Evolutionary conservation across 1,140 invertebrate species (phyloP), one percentile per base, ranked within the genome.

Genomic region (Heterodera carotae): DNA sequence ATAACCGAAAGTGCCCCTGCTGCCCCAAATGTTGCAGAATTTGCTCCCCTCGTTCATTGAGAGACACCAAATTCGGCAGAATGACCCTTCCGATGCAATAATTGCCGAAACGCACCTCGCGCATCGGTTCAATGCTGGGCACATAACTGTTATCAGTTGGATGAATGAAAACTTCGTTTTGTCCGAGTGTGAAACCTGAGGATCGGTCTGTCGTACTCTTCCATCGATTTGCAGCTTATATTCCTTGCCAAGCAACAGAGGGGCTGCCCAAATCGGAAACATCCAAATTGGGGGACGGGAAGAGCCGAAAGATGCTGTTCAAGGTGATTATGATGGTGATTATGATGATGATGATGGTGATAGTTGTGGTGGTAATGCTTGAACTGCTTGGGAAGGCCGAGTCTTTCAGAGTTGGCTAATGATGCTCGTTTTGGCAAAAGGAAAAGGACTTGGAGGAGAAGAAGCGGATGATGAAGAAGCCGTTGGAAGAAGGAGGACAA

Each of bases 191-290:
- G 25, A 34, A 1, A 66, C 62, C 62, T 66, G 62, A 66, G 33
- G 29, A 66, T 29, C 15, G 62, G 25, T 66, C 6, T 36, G 27
- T 27, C n/a, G 72, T 25, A 34, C 0, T 74, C 34, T 29, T 74
- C 53, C 53, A 27, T 74, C n/a, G 72, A 56, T 36, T 74, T 74
- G 64, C 72, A 74, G 64, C 72, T 74, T 36, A 64, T 62, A 62
- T 74, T 74, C 39, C 72, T 74, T 56, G 39, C 72, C 34, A 18
- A 27, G 39, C 72, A 74, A n/a, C 72, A 74, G 31, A 74, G 34
- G 31, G 72, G 27, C 12, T 64, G 22, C 27, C 53, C 48, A 25
- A 27, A 39, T 8, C 27, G 27, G 36, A 74, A 56, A n/a, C 56
- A 74, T 25, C 72, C 62, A 12, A 56, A 56, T 56, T 56, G 48